Evolutionary conservation across 1,140 invertebrate species (phyloP), one percentile per base, ranked within the genome.

Genomic region (Lasioglossum albipes): DNA sequence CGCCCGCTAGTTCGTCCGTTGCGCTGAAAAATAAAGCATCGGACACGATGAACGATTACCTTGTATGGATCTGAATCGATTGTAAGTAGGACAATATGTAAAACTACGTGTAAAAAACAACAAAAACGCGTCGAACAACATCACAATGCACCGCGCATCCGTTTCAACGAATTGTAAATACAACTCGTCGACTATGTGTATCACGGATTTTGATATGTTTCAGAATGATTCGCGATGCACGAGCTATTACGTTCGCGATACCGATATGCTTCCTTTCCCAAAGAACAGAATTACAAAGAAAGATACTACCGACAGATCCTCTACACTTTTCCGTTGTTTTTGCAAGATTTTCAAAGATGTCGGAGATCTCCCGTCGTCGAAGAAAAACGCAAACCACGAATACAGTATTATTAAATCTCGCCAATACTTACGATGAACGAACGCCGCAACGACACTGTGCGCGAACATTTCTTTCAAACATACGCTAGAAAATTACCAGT

Each of bases 181-280:
- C 31, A 20, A 57, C 0, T 3, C 3, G 10, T 9, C 52, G 69
- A 77, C 16, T 77, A 52, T 20, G 31, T 27, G 52, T 20, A 36
- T 42, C 27, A 49, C 45, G 13, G 45, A 66, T 73, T 79, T 79
- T 79, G 7, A 79, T 66, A 79, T 79, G 49, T 73, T 31, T 49
- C 6, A 57, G 2, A 71, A 7, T 64, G 41, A 16, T n/a, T 20
- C n/a, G 52, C 49, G 20, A 16, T 16, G 7, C 16, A 66, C 16
- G n/a, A 3, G 41, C 54, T 7, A 64, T 27, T 49, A 27, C 16
- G 27, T 41, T 2, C 7, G 5, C 45, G 10, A 49, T 2, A 20
- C 36, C 5, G 22, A 6, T 5, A 42, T 7, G 9, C 57, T 72
- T 41, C 22, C 7, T 31, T 65, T 57, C 13, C 5, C 18, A 16